Conservation (phyloP, 1,140 invertebrate genomes). For the Drosophila pectinifera region DNA sequence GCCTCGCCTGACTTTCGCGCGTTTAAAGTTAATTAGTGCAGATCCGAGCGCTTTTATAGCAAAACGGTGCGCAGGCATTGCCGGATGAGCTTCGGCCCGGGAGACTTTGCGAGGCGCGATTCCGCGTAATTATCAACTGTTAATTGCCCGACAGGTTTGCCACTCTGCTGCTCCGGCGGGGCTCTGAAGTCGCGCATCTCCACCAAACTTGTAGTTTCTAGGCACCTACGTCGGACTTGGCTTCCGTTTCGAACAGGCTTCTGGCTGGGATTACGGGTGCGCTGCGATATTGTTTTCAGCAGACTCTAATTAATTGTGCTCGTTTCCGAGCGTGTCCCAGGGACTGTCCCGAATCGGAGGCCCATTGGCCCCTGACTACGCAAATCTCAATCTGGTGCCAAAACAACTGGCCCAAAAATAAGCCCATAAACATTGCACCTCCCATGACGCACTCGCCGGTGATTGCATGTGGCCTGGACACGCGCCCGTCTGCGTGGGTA, state of each 20-base stretch:
- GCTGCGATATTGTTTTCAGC: conserved; percentile 63
- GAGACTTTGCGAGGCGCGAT: conserved; percentile 55
- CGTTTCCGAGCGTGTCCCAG: conserved; percentile 68
- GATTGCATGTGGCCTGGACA: conserved; percentile 56
- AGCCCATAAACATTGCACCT: conserved; percentile 63
- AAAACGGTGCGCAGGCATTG: background rate
- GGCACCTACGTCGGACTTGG: conserved; percentile 29
- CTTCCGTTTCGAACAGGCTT: conserved; percentile 44
- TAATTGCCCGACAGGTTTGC: conserved; percentile 78
- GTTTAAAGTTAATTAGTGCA: conserved; percentile 78
- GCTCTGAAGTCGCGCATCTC: no score
- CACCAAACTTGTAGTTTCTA: conserved; percentile 51
- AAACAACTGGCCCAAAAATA: conserved; percentile 56
- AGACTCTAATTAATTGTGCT: conserved; percentile 83
- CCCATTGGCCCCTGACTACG: conserved; percentile 48
- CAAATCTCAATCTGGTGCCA: conserved; percentile 63
- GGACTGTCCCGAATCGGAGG: conserved; percentile 29
- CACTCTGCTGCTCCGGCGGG: conserved; percentile 26
- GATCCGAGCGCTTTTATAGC: conserved; percentile 70
- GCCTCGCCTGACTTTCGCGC: conserved; percentile 54
- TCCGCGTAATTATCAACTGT: conserved; percentile 80
- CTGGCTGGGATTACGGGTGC: background rate
- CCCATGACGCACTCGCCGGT: conserved; percentile 56
- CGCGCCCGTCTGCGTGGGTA: conserved; percentile 41
- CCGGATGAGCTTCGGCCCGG: conserved; percentile 30